phyloP scores from a whole-genome alignment of 1,140 invertebrate genomes.

The Tenebrio molitor region DNA sequence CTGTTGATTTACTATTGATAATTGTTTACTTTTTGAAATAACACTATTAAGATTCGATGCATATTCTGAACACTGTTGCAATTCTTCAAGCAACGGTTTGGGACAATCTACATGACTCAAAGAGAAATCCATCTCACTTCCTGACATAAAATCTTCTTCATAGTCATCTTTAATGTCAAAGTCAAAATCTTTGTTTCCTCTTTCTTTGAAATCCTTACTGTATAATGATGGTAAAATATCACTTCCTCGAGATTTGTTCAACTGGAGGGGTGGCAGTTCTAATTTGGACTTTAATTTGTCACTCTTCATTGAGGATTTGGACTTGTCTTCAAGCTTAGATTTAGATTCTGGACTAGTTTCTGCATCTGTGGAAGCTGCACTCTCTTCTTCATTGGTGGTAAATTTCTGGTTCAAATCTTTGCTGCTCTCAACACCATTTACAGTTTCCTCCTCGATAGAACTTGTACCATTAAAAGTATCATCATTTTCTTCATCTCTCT shows the following conservation, averaged over 20 bases:
- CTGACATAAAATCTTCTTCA: constrained; percentile 63
- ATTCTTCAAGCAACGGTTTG: constrained; percentile 2
- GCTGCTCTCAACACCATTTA: constrained; percentile 11
- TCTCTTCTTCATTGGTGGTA: constrained; percentile 19
- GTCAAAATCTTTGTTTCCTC: constrained; percentile 55
- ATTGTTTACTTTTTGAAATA: background rate
- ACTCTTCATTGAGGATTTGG: constrained; percentile 45
- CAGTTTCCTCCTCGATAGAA: constrained; percentile 57
- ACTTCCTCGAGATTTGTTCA: constrained; percentile 58
- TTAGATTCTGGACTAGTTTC: too few relatives aligned
- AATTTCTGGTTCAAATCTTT: constrained; percentile 16
- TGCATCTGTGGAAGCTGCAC: constrained; percentile 47
- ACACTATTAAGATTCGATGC: background rate
- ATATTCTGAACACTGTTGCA: constrained; percentile 1
- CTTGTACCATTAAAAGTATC: constrained; percentile 60
- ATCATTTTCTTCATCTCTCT: constrained; percentile 51
- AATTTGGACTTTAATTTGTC: constrained; percentile 59
- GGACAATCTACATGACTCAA: constrained; percentile 20
- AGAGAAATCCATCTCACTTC: constrained; percentile 47
- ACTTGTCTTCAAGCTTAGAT: too few relatives aligned
- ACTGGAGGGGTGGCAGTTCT: constrained; percentile 56
- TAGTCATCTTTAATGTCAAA: constrained; percentile 58
- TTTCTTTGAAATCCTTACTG: constrained; percentile 60
- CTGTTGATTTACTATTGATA: too few relatives aligned
- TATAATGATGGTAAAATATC: constrained; percentile 63